Conservation (phyloP, 35 echinoderm and acorn worm species). For the Diadema setosum region DNA sequence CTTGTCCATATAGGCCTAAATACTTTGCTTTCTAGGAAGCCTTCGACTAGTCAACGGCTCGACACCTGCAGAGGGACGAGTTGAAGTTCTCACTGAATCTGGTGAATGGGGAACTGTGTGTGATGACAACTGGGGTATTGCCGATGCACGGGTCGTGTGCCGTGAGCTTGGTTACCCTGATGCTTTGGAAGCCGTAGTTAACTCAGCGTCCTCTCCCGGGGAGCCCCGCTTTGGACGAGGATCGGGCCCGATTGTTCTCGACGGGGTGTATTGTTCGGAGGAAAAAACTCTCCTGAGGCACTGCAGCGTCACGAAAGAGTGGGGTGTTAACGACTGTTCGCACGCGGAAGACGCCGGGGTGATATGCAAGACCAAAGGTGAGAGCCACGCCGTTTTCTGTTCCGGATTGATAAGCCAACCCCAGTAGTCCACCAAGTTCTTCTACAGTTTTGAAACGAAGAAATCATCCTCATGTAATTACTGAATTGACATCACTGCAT, state of each 20-base stretch:
- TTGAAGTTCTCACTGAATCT: not conserved
- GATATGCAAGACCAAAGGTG: not conserved
- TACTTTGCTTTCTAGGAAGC: no score
- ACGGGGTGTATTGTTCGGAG: not conserved
- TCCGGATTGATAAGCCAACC: no score
- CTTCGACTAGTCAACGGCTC: not conserved
- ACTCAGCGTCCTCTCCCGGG: not conserved
- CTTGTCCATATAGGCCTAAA: no score
- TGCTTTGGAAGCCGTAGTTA: not conserved
- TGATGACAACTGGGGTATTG: not conserved
- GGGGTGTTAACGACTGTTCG: slow-evolving; percentile 26
- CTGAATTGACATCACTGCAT: no score
- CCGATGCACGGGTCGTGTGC: not conserved
- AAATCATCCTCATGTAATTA: no score
- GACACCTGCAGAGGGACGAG: not conserved
- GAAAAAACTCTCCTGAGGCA: not conserved
- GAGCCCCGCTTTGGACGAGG: not conserved
- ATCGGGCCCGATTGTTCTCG: slow-evolving; percentile 8
- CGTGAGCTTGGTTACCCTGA: not conserved
- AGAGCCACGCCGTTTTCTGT: no score
- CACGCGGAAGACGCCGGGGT: slow-evolving; percentile 33
- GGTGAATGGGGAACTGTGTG: slow-evolving; percentile 15
- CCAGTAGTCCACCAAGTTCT: no score
- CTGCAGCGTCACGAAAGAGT: not conserved
- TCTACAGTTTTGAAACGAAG: no score